Evolutionary conservation across 2,888 invertebrate genomes (phyloP).

Genomic region (Pardosa pseudoannulata): DNA sequence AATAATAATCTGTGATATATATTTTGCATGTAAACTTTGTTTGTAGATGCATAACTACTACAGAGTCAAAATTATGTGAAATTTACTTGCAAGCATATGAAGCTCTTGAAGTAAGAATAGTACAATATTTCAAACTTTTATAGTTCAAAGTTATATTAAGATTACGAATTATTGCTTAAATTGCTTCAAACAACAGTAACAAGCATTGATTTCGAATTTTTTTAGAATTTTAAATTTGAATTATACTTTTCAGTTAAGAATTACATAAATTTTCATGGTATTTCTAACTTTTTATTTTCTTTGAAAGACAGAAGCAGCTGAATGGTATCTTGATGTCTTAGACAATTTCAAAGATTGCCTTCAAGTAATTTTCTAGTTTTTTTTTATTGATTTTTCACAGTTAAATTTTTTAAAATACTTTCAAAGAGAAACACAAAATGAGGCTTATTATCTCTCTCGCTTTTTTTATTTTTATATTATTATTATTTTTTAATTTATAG

Average conservation of each 20-base stretch:
- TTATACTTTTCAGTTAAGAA: no score
- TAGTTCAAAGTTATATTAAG: no score
- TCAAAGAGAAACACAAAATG: no score
- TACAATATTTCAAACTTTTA: not conserved
- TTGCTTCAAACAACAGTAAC: no score
- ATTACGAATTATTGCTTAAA: no score
- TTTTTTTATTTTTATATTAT: not conserved
- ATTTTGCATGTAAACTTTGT: no score
- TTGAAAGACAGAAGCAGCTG: slow-evolving; percentile 35
- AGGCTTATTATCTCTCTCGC: no score
- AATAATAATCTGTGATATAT: no score
- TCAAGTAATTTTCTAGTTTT: slow-evolving; percentile 15
- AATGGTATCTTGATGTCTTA: slow-evolving; percentile 40
- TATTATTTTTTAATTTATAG: slow-evolving; percentile 24
- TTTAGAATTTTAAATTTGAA: no score
- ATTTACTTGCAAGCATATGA: slow-evolving; percentile 42
- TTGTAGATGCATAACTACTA: slow-evolving; percentile 30
- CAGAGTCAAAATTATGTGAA: slow-evolving; percentile 9
- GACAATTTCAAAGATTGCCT: slow-evolving; percentile 11
- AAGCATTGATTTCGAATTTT: no score
- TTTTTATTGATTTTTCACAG: not conserved
- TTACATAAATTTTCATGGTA: no score
- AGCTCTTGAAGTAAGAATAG: slow-evolving; percentile 33
- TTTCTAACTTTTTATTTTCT: no score
- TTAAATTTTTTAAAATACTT: not conserved